Evolutionary conservation across 2,797 vertebrate genomes (phyloP), one percentile per base, ranked within the genome.

Genomic region (Pitangus sulphuratus): DNA sequence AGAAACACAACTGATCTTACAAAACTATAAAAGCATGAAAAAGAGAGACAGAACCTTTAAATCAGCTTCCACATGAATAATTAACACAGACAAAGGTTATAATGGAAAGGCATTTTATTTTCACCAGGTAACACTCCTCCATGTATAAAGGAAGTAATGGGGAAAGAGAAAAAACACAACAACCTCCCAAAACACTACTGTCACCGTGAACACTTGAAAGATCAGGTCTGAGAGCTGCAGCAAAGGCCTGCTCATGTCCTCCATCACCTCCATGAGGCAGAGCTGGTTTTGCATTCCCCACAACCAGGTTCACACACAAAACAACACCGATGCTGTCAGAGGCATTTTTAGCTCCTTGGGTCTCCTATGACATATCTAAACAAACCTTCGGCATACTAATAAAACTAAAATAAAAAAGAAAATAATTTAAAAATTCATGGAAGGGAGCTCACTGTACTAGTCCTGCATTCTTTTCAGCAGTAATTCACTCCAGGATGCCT

Each of bases 31-130:
- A 81, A 58, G 39, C 64, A 45, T 16, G 48, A 48, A 82, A 77
- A 68, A 71, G 62, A 56, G 26, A 51, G 31, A 47, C 7, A 17
- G 40, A 72, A 84, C n/a, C n/a, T 90, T 90, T 54, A 75, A 22
- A 53, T 71, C 47, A 44, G 40, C 83, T 97, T 93, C 94, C 39
- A 61, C 50, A 1, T 82, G 88, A 87, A 86, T 58, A 95, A 89
- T 81, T 86, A 95, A 97, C 77, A 91, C 79, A 78, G 88, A 96
- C 87, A 71, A 84, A 83, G 68, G 45, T 62, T 86, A 42, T 69
- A 94, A 97, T 17, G 84, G 84, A 98, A 98, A 97, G 94, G 75
- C 85, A 91, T 97, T 98, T 98, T 98, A 97, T 98, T 98, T 95
- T 89, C 10, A 37, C 94, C 92, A 92, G 22, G 35, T 85, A 91